phyloP scores from a whole-genome alignment of 2,113 vertebrate genomes.

The Ovis aries region DNA sequence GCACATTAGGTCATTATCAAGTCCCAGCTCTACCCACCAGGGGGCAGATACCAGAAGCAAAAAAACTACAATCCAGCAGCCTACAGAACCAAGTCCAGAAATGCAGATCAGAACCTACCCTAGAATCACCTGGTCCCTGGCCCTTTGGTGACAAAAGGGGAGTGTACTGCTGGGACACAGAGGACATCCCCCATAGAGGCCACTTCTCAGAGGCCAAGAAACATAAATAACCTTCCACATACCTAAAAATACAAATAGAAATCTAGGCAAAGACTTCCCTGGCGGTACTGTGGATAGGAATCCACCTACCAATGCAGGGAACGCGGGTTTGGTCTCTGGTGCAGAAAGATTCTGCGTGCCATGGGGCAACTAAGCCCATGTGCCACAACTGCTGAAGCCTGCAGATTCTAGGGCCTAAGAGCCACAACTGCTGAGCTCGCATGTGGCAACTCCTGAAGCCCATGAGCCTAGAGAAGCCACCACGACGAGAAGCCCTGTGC shows the following conservation, averaged over 20 bases:
- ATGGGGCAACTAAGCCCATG: not conserved
- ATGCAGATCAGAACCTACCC: not conserved
- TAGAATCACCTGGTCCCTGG: not conserved
- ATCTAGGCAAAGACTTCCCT: not conserved
- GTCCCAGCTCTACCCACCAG: not conserved
- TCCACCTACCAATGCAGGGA: not conserved
- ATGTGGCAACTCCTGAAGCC: not conserved
- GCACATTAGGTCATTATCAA: not conserved
- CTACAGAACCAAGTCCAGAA: not conserved
- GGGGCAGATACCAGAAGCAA: not conserved
- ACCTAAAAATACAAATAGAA: not conserved
- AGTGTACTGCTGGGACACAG: not conserved
- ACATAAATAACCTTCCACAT: not conserved
- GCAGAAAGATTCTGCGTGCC: not conserved
- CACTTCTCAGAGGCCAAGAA: not conserved
- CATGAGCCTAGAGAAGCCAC: not conserved
- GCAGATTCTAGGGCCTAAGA: not conserved
- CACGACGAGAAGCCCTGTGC: not conserved
- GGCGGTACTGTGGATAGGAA: not conserved
- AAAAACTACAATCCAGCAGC: not conserved
- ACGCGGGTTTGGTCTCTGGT: not conserved
- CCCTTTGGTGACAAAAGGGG: not conserved
- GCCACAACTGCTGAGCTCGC: not conserved
- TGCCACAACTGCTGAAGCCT: not conserved
- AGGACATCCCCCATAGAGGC: not conserved